Evolutionary conservation across 2,888 invertebrate genomes (phyloP).

Genomic region (Diarsia mendica): DNA sequence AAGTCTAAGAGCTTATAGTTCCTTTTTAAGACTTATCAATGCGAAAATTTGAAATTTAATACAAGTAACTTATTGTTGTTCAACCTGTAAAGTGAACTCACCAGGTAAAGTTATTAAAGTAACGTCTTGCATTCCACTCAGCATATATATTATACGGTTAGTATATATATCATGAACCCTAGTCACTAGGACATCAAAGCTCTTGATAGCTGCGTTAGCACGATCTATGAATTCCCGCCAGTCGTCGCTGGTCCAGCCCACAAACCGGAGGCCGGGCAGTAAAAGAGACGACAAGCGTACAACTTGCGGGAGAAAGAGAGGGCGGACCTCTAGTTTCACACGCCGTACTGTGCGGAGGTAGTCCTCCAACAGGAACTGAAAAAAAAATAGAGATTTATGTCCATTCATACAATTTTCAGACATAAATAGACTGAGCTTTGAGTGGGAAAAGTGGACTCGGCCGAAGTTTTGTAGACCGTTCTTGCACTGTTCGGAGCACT

Average conservation of each 20-base stretch:
- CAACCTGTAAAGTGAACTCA: slow-evolving; percentile 45
- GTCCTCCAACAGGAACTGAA: slow-evolving; percentile 24
- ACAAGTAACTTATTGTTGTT: background rate
- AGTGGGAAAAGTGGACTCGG: background rate
- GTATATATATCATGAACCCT: slow-evolving; percentile 97
- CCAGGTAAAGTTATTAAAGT: slow-evolving; percentile 95
- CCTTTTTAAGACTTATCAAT: too few relatives aligned
- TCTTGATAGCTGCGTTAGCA: slow-evolving; percentile 94
- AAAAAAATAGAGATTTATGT: slow-evolving; percentile 10
- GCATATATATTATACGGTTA: slow-evolving; percentile 96
- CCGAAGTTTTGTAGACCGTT: background rate
- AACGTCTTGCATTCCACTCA: slow-evolving; percentile 96
- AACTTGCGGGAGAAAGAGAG: slow-evolving; percentile 96
- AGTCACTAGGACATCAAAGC: slow-evolving; percentile 94
- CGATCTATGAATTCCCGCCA: slow-evolving; percentile 95
- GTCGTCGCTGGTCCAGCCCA: slow-evolving; percentile 96
- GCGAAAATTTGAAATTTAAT: background rate
- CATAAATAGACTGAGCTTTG: background rate
- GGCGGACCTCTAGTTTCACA: slow-evolving; percentile 96
- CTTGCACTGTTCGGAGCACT: background rate
- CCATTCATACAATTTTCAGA: slow-evolving; percentile 11
- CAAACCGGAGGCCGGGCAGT: slow-evolving; percentile 94
- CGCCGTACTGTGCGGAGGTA: slow-evolving; percentile 93
- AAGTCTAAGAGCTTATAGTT: background rate
- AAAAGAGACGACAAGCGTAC: slow-evolving; percentile 95